Percentiles rank a stretch among this genome's conserved stretches.
These are phyloP conservation scores for Eubucco bourcierii DNA, from an alignment of 2,113 vertebrate species.

Conservation along the genomic window DNA sequence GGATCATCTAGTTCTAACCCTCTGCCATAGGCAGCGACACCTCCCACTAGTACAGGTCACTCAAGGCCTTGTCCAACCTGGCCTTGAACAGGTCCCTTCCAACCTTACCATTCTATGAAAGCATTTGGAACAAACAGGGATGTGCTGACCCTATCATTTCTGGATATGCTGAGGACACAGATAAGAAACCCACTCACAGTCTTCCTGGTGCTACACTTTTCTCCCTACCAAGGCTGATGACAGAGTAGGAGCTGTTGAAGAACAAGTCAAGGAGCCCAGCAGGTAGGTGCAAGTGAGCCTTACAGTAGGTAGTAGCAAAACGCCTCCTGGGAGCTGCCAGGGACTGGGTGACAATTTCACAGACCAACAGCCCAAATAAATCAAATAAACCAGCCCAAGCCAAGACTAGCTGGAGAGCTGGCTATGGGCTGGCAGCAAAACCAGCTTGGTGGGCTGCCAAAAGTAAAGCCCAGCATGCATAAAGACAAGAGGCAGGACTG, in stretches of 20 bases:
- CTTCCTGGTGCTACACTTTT: not conserved
- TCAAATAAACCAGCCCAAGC: not conserved
- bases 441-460: not conserved
- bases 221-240: not conserved
- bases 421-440: not conserved
- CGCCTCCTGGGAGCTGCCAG: fast-evolving
- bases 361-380: not conserved
- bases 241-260: not conserved
- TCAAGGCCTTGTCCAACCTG: too few relatives aligned
- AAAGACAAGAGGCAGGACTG: fast-evolving
- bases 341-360: not conserved
- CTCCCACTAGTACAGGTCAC: too few relatives aligned
- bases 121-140: not conserved
- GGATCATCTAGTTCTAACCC: too few relatives aligned
- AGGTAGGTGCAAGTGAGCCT: fast-evolving
- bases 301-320: not conserved
- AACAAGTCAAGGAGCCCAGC: not conserved
- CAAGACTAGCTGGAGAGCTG: not conserved
- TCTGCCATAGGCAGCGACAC: too few relatives aligned
- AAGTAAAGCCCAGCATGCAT: not conserved
- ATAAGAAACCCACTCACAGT: not conserved
- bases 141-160: not conserved
- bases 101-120: not conserved
- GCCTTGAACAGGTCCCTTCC: too few relatives aligned
- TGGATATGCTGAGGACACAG: not conserved